Evolutionary conservation across 2,797 vertebrate species (phyloP).

Genomic region (Sus cebifrons): DNA sequence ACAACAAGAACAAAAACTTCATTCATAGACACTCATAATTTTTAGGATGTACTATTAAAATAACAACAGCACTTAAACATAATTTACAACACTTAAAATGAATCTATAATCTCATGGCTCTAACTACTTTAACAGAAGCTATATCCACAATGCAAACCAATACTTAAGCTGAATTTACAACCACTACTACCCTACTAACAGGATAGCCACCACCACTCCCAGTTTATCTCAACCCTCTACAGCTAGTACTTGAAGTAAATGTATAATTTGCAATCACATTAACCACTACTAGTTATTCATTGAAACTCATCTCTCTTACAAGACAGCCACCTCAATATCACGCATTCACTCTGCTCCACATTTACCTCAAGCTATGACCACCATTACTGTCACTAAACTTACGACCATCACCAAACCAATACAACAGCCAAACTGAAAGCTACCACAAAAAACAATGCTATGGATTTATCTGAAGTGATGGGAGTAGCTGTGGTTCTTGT

Average conservation of each 20-base stretch:
- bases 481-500: not conserved
- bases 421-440: not conserved
- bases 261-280: not conserved
- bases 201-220: not conserved
- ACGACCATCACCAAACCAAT: not conserved
- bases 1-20: not conserved
- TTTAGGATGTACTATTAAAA: not conserved
- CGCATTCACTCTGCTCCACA: not conserved
- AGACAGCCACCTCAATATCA: not conserved
- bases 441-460: not conserved
- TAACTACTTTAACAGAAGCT: not conserved
- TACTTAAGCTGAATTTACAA: not conserved
- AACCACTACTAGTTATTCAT: not conserved
- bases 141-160: not conserved
- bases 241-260: not conserved
- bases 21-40: not conserved
- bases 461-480: not conserved
- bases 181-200: no score
- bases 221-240: not conserved
- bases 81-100: not conserved
- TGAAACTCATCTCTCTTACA: not conserved
- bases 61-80: not conserved
- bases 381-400: not conserved
- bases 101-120: not conserved
- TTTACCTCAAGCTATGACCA: not conserved